Conservation (phyloP, 1,140 invertebrate species). For the Heliconius nattereri region DNA sequence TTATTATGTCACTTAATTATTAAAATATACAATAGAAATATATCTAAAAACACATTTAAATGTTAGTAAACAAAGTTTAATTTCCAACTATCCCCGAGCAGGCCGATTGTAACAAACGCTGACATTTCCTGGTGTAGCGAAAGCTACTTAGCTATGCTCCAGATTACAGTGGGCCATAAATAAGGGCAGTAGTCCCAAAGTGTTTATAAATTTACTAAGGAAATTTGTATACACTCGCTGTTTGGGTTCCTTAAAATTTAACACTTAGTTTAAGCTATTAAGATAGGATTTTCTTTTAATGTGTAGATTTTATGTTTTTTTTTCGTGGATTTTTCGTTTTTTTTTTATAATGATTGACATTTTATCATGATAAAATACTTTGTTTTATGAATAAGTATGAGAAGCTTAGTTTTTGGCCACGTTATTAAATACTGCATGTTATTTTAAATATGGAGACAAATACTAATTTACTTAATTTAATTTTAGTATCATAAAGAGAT, state of each 20-base stretch:
- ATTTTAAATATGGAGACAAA: no score
- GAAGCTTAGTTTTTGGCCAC: no score
- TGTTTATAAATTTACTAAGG: constrained; percentile 61
- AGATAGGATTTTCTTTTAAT: constrained; percentile 11
- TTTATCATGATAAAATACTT: no score
- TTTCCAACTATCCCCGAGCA: background rate
- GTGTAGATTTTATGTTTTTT: background rate
- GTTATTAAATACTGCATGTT: no score
- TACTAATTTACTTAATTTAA: no score
- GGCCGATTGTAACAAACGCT: constrained; percentile 25
- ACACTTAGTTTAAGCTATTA: constrained; percentile 16
- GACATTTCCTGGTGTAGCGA: constrained; percentile 36
- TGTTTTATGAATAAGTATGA: no score
- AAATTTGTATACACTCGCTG: constrained; percentile 42
- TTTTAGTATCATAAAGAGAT: no score
- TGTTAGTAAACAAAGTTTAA: background rate
- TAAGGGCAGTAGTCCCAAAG: constrained; percentile 48
- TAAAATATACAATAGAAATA: background rate
- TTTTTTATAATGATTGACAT: no score
- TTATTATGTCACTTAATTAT: no score
- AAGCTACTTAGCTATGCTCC: constrained; percentile 56
- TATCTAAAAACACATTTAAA: background rate
- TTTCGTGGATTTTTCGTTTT: background rate
- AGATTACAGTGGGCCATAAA: constrained; percentile 57
- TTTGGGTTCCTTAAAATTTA: constrained; percentile 29